Percentiles rank a stretch among this genome's conserved stretches.
Conservation (phyloP, 1,140 invertebrate genomes). For the Palaemon carinicauda region DNA sequence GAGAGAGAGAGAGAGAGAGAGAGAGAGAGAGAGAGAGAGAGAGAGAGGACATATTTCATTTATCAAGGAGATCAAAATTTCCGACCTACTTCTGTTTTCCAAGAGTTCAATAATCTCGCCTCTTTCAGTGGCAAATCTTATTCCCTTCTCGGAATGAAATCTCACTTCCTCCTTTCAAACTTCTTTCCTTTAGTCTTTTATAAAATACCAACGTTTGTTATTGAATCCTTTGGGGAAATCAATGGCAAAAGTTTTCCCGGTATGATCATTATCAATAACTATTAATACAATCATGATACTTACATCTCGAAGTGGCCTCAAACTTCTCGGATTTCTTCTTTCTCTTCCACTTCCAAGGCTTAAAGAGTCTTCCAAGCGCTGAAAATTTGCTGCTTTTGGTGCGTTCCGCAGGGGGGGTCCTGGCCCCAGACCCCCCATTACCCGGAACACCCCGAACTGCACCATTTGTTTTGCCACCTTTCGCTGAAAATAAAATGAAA, state of each 20-base stretch:
- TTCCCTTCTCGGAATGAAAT: too few relatives aligned
- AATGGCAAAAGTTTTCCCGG: not conserved
- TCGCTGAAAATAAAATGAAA: conserved; percentile 72
- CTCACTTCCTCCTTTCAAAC: too few relatives aligned
- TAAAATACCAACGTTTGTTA: too few relatives aligned
- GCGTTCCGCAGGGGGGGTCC: conserved; percentile 80
- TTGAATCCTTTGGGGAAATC: not conserved
- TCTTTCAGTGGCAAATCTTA: not conserved
- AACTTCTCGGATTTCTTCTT: conserved; percentile 99
- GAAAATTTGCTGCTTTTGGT: conserved; percentile 87
- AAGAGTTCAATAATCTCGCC: not conserved
- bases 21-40: not conserved
- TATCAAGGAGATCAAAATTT: too few relatives aligned
- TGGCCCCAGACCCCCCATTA: conserved; percentile 61
- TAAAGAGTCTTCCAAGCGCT: conserved; percentile 91
- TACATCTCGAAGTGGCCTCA: conserved; percentile 91
- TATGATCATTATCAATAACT: not conserved
- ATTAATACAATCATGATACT: conserved; percentile 67
- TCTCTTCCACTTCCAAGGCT: conserved; percentile 98
- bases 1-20: not conserved
- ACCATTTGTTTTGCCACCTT: conserved; percentile 85
- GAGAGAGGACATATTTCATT: not conserved
- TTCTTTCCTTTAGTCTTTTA: too few relatives aligned
- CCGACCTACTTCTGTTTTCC: too few relatives aligned
- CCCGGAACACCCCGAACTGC: conserved; percentile 73